Percentiles rank a stretch among this genome's conserved stretches.
phyloP scores from a whole-genome alignment of 2,113 vertebrate genomes.

The Meles meles region DNA sequence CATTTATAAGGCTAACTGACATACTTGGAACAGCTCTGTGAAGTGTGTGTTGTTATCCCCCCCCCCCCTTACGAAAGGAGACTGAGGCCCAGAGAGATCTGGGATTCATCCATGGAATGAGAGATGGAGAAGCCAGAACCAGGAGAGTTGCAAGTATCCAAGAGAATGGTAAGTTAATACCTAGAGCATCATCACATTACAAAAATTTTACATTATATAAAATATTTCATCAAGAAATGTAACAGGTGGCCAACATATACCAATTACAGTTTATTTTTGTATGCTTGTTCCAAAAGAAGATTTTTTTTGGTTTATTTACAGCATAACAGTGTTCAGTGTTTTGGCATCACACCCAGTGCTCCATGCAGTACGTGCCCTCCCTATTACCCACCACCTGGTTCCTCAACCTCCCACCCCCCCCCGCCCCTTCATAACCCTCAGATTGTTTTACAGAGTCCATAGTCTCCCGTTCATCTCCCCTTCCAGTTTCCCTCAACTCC shows the following conservation, averaged over 20 bases:
- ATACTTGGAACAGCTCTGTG: not conserved
- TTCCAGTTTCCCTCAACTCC: too few relatives aligned
- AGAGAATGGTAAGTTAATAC: not conserved
- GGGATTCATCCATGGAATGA: not conserved
- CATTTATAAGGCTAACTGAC: not conserved
- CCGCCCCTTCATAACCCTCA: too few relatives aligned
- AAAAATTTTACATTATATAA: not conserved
- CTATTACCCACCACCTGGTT: too few relatives aligned
- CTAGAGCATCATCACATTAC: not conserved
- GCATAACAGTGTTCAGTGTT: too few relatives aligned
- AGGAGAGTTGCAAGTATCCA: not conserved
- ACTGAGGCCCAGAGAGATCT: not conserved
- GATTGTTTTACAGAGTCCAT: too few relatives aligned
- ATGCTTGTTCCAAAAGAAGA: not conserved
- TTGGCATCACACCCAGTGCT: too few relatives aligned
- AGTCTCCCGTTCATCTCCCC: too few relatives aligned
- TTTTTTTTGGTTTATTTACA: too few relatives aligned
- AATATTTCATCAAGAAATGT: not conserved
- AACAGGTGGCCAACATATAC: not conserved
- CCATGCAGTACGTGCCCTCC: too few relatives aligned
- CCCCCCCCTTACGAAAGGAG: not conserved
- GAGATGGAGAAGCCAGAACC: not conserved
- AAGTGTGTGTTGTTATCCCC: not conserved
- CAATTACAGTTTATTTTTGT: not conserved
- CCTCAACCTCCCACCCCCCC: too few relatives aligned